A percentile compares a stretch with the other conserved stretches of the same genome.
Evolutionary conservation across 2,797 vertebrate species (phyloP).

Genomic region (Syngnathus acus): DNA sequence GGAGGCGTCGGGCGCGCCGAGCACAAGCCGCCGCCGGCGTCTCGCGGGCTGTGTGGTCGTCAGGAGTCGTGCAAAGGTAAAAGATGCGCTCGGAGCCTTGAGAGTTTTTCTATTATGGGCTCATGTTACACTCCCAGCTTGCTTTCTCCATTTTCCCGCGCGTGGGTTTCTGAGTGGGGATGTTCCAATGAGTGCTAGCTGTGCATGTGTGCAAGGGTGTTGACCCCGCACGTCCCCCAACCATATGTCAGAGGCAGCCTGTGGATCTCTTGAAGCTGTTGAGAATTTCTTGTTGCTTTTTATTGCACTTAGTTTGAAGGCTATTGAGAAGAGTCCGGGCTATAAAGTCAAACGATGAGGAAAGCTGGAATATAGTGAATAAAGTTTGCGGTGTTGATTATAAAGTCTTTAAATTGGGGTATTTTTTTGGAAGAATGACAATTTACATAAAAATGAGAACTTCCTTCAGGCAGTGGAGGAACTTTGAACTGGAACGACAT

Average conservation of each 20-base stretch:
- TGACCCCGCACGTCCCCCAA: neutral
- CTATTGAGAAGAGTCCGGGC: too few species aligned
- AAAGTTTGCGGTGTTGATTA: too few species aligned
- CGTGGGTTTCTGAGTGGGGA: neutral
- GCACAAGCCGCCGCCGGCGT: neutral
- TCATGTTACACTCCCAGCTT: neutral
- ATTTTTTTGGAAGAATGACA: too few species aligned
- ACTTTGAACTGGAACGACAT: too few species aligned
- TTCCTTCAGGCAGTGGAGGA: too few species aligned
- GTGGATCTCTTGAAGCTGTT: neutral
- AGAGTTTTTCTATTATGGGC: neutral
- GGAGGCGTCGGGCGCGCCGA: neutral
- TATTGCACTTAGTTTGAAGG: neutral
- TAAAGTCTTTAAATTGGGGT: too few species aligned
- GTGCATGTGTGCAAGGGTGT: neutral
- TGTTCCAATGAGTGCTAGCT: neutral
- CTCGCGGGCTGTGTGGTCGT: conserved; percentile 2
- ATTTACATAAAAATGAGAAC: too few species aligned
- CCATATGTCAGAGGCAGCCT: neutral
- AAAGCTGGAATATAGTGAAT: neutral
- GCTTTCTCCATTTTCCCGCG: neutral
- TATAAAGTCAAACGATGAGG: neutral
- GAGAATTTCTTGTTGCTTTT: neutral
- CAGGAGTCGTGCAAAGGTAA: conserved; percentile 5
- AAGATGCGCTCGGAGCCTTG: neutral